phyloP scores from a whole-genome alignment of 2,797 vertebrate genomes.

The Aselliscus stoliczkanus region DNA sequence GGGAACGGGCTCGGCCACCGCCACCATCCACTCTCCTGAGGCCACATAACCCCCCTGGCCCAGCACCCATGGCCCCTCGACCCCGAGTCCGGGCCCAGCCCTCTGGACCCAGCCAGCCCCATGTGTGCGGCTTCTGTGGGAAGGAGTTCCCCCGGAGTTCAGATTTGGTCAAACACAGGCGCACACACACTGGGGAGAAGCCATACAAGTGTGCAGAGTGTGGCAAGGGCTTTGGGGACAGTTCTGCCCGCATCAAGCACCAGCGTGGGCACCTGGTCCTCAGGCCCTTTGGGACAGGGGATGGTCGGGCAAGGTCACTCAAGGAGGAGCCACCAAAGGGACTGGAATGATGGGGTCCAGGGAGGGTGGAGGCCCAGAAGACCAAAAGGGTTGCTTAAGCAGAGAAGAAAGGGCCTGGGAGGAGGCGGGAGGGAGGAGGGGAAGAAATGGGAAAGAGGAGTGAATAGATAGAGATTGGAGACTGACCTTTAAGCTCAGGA shows the following conservation, averaged over 20 bases:
- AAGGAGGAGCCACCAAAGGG: conserved; percentile 49
- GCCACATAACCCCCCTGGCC: conserved; percentile 60
- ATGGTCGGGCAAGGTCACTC: conserved; percentile 25
- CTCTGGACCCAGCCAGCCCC: conserved; percentile 64
- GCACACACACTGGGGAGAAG: conserved; percentile 73
- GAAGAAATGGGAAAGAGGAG: conserved; percentile 12
- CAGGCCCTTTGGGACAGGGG: conserved; percentile 63
- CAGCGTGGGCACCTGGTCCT: conserved; percentile 74
- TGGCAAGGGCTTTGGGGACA: conserved; percentile 76
- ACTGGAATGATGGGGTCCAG: conserved; percentile 55
- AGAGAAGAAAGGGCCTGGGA: conserved; percentile 49
- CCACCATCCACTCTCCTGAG: conserved; percentile 47
- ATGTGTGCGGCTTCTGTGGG: conserved; percentile 75
- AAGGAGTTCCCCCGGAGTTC: conserved; percentile 74
- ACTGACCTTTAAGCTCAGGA: conserved; percentile 53
- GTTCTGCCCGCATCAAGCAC: conserved; percentile 75
- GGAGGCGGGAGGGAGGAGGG: conserved; percentile 52
- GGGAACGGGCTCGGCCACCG: conserved; percentile 24
- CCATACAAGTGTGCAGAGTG: conserved; percentile 78
- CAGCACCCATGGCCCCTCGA: not conserved
- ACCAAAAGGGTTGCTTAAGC: conserved; percentile 43
- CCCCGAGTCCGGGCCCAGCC: conserved; percentile 43
- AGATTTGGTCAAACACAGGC: conserved; percentile 66
- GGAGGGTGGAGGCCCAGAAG: conserved; percentile 2
- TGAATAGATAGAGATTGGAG: conserved; percentile 38